Conservation (phyloP, 2,797 vertebrate species). For the Gymnopithys bicolor region DNA sequence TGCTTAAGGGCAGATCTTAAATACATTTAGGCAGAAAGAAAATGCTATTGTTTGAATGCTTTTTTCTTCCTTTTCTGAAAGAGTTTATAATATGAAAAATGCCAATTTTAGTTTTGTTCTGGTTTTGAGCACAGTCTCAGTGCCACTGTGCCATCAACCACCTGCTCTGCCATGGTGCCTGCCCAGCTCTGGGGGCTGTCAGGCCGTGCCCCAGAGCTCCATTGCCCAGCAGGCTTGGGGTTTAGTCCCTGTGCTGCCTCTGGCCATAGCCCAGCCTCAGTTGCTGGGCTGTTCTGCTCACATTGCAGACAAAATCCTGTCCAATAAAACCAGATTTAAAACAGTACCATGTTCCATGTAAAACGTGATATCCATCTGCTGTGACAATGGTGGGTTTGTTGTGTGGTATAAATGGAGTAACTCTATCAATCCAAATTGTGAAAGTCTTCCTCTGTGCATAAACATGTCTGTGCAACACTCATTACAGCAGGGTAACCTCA, state of each 20-base stretch:
- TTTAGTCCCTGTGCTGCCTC: background rate
- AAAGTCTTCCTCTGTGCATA: background rate
- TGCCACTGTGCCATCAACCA: background rate
- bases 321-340: background rate
- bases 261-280: background rate
- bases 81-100: background rate
- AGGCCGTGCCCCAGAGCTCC: background rate
- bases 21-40: background rate
- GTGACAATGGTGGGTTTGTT: background rate
- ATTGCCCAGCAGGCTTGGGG: background rate
- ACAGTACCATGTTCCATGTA: fast-evolving
- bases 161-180: background rate
- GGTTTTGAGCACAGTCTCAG: background rate
- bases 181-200: background rate
- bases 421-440: background rate
- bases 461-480: background rate
- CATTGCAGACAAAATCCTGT: background rate
- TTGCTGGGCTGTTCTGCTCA: background rate
- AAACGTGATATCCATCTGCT: background rate
- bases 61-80: background rate
- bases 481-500: background rate
- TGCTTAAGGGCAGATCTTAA: background rate
- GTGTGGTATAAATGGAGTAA: background rate
- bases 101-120: background rate
- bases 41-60: background rate